Evolutionary conservation across 2,888 invertebrate genomes (phyloP).

Genomic region (Nephrotoma appendiculata): DNA sequence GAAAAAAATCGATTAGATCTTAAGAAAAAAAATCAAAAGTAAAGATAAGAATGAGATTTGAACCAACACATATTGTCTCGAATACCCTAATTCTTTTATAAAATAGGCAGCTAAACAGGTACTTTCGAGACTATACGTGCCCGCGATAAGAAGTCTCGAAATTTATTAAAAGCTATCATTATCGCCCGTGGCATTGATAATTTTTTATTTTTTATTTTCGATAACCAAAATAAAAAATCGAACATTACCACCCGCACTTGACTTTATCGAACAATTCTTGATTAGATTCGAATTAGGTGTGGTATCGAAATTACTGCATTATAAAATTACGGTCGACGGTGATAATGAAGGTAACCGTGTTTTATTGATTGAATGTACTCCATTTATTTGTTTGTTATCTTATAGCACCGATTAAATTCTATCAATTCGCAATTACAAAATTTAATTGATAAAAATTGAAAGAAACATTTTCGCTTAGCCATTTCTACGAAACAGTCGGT

Average conservation of each 20-base stretch:
- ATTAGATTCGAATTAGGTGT: not conserved
- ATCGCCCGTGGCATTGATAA: not conserved
- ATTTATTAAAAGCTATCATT: not conserved
- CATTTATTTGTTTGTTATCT: not conserved
- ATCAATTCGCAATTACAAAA: not conserved
- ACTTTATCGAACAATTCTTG: not conserved
- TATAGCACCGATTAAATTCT: not conserved
- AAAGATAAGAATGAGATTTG: not conserved
- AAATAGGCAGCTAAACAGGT: not conserved
- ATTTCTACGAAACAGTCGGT: not conserved
- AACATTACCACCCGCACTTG: not conserved
- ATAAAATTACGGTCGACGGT: not conserved
- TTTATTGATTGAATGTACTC: not conserved
- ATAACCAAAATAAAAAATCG: not conserved
- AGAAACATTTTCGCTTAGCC: not conserved
- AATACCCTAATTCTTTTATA: not conserved
- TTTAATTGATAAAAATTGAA: not conserved
- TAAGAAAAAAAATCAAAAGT: not conserved
- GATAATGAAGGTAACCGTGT: not conserved
- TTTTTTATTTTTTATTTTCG: not conserved
- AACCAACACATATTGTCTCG: conserved; percentile 3
- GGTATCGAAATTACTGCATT: not conserved
- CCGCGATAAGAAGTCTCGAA: not conserved
- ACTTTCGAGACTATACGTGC: conserved; percentile 1
- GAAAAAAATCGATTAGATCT: not conserved